A percentile compares a stretch with the other conserved stretches of the same genome.
Evolutionary conservation across 1,140 invertebrate genomes (phyloP).

Genomic region (Drosophila truncata): DNA sequence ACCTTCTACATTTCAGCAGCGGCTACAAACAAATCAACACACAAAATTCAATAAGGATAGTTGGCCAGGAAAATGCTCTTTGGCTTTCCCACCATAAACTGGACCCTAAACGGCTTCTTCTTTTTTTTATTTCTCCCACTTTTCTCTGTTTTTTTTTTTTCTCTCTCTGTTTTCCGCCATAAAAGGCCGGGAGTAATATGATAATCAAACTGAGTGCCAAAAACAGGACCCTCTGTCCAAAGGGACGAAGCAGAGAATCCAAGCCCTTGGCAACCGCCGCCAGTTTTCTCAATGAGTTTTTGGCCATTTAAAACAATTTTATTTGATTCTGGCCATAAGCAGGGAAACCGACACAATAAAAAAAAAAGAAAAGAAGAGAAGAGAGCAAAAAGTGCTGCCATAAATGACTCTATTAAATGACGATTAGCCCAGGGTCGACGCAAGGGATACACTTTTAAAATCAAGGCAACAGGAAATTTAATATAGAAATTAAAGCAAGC

Average conservation of each 20-base stretch:
- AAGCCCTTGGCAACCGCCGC: constrained; percentile 31
- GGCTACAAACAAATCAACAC: constrained; percentile 40
- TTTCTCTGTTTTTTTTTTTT: neutral
- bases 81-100: constrained; percentile 40
- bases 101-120: constrained; percentile 41
- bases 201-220: constrained; percentile 76
- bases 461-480: neutral
- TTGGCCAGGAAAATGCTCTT: constrained; percentile 23
- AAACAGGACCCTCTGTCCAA: constrained; percentile 30
- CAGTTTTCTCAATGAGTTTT: constrained; percentile 27
- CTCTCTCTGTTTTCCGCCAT: constrained; percentile 22
- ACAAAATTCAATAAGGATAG: constrained; percentile 33
- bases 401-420: constrained; percentile 37
- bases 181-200: constrained; percentile 74
- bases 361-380: neutral
- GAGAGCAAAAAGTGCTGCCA: constrained; percentile 17
- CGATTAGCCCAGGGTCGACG: constrained; percentile 1
- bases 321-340: constrained; percentile 53
- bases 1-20: constrained; percentile 11
- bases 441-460: neutral
- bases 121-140: constrained; percentile 11
- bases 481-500: no score
- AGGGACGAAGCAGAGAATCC: neutral
- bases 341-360: neutral
- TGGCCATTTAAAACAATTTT: constrained; percentile 75